Evolutionary conservation across 2,113 vertebrate genomes (phyloP).

Genomic region (Solenodon paradoxus): DNA sequence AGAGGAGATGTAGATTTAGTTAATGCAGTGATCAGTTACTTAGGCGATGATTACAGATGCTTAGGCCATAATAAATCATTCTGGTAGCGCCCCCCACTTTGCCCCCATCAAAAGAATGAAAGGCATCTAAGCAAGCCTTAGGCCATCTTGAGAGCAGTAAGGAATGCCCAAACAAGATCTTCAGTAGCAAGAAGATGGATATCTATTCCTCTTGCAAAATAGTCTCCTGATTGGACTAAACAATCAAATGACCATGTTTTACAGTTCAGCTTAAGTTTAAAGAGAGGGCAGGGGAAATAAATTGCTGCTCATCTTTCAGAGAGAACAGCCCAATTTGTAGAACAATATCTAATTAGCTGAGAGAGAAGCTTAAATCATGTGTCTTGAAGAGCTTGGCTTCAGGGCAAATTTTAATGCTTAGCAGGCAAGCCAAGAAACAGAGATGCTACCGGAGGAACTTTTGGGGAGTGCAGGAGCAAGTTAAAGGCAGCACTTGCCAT

Average conservation of each 20-base stretch:
- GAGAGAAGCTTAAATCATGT: constrained; percentile 64
- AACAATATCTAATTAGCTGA: constrained; percentile 75
- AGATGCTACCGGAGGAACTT: background rate
- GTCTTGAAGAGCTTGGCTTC: constrained; percentile 53
- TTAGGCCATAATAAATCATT: background rate
- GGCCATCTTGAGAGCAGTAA: background rate
- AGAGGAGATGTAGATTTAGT: background rate
- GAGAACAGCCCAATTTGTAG: constrained; percentile 69
- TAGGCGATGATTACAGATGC: background rate
- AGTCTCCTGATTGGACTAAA: constrained; percentile 41
- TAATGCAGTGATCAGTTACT: background rate
- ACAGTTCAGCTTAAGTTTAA: constrained; percentile 59
- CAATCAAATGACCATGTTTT: constrained; percentile 52
- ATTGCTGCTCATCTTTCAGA: constrained; percentile 64
- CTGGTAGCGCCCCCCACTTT: background rate
- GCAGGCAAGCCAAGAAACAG: background rate
- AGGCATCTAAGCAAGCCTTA: background rate
- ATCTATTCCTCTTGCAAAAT: background rate
- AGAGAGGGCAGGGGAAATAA: constrained; percentile 61
- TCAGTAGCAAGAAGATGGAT: background rate
- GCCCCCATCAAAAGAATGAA: background rate
- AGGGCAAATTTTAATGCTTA: constrained; percentile 42
- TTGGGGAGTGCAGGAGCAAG: background rate
- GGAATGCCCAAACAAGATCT: background rate
- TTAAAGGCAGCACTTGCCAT: background rate